Percentiles rank a stretch among this genome's conserved stretches.
phyloP scores from a whole-genome alignment of 2,888 invertebrate genomes.

The Microdon myrmicae region DNA sequence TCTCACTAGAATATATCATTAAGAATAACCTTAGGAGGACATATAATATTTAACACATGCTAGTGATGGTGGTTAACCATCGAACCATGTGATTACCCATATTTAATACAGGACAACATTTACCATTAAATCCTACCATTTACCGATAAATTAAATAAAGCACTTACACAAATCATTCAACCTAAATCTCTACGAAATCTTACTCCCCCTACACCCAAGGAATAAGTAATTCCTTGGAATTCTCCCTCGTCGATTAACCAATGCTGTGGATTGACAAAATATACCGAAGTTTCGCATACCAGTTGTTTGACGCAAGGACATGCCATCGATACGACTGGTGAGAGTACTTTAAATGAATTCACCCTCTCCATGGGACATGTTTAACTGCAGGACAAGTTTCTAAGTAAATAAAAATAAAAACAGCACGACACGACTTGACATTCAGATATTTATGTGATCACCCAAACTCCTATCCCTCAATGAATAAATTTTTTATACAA shows the following conservation, averaged over 20 bases:
- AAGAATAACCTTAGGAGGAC: too few relatives aligned
- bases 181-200: slow-evolving; percentile 42
- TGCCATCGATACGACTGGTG: slow-evolving; percentile 14
- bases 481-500: too few relatives aligned
- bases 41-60: too few relatives aligned
- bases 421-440: slow-evolving; percentile 26
- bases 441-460: slow-evolving; percentile 31
- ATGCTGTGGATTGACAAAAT: slow-evolving; percentile 13
- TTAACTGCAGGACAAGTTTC: slow-evolving; percentile 38
- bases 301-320: slow-evolving; percentile 18
- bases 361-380: slow-evolving; percentile 16
- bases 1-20: too few relatives aligned
- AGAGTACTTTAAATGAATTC: slow-evolving; percentile 33
- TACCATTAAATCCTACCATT: slow-evolving; percentile 37
- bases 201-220: slow-evolving; percentile 22
- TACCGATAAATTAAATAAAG: slow-evolving; percentile 45
- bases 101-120: slow-evolving; percentile 17
- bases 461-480: too few relatives aligned
- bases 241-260: slow-evolving; percentile 2
- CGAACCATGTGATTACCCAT: slow-evolving; percentile 33
- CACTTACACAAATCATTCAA: slow-evolving; percentile 43
- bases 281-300: slow-evolving; percentile 21
- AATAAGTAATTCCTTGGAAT: slow-evolving; percentile 19
- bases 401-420: slow-evolving; percentile 45
- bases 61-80: slow-evolving; percentile 7